A percentile compares a stretch with the other conserved stretches of the same genome.
phyloP scores from a whole-genome alignment of 2,888 invertebrate species.

The Steinernema carpocapsae region DNA sequence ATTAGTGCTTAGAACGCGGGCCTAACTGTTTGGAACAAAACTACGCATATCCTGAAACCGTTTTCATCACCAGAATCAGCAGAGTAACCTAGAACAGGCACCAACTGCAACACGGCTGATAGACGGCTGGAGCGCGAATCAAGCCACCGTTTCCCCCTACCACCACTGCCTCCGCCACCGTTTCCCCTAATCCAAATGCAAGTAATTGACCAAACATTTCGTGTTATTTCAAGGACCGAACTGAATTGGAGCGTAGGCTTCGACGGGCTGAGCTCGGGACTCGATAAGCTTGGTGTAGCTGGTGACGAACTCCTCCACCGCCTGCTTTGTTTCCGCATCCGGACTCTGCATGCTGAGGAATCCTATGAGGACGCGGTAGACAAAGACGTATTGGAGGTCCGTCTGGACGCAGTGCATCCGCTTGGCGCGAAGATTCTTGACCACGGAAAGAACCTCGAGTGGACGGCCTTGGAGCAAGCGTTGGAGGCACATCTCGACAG shows the following conservation, averaged over 20 bases:
- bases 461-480: constrained; percentile 17
- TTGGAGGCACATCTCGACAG: constrained; percentile 28
- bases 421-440: constrained; percentile 13
- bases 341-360: constrained; percentile 19
- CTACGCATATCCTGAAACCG: too few relatives aligned
- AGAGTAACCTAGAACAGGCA: too few relatives aligned
- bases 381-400: constrained; percentile 36
- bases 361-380: constrained; percentile 30
- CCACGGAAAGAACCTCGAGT: not conserved
- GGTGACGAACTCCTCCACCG: constrained; percentile 28
- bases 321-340: constrained; percentile 32
- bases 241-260: constrained; percentile 23
- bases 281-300: constrained; percentile 6
- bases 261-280: not conserved
- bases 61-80: too few relatives aligned
- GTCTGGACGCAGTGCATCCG: constrained; percentile 36
- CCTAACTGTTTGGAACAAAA: too few relatives aligned
- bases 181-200: too few relatives aligned
- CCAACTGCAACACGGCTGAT: too few relatives aligned
- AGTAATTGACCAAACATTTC: too few relatives aligned
- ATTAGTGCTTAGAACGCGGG: too few relatives aligned
- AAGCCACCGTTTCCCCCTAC: too few relatives aligned
- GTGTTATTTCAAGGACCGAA: constrained; percentile 4
- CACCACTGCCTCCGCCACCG: too few relatives aligned
- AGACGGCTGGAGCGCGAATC: too few relatives aligned